Evolutionary conservation across 2,797 vertebrate genomes (phyloP).

Genomic region (Coracias cyanogaster): DNA sequence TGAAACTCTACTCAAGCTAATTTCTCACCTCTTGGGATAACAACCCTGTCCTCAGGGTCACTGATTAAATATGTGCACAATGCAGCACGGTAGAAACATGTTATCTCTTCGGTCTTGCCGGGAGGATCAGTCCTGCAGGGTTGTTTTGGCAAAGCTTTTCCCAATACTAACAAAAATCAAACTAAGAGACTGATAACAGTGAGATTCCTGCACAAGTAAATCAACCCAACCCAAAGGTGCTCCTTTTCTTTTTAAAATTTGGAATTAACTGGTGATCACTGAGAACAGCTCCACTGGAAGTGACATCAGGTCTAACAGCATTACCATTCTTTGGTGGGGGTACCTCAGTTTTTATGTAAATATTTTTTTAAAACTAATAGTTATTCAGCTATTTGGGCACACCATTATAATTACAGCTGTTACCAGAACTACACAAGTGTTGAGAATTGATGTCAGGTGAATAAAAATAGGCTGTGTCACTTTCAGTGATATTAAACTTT

Average conservation of each 20-base stretch:
- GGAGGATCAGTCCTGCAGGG: not conserved
- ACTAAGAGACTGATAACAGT: not conserved
- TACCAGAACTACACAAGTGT: not conserved
- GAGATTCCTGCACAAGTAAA: not conserved
- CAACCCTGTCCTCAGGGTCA: not conserved
- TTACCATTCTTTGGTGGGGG: not conserved
- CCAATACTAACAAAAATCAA: not conserved
- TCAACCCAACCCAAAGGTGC: not conserved
- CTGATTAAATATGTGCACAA: not conserved
- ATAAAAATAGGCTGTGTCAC: not conserved
- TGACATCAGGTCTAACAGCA: rapidly evolving
- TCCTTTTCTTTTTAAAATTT: not conserved
- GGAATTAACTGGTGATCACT: not conserved
- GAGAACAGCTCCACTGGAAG: not conserved
- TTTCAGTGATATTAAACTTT: not conserved
- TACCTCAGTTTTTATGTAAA: not conserved
- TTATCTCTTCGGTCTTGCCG: not conserved
- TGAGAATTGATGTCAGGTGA: not conserved
- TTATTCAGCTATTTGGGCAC: not conserved
- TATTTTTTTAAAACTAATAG: not conserved
- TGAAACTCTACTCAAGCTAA: not conserved
- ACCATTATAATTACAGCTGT: not conserved
- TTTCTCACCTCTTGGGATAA: not conserved
- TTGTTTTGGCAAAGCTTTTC: not conserved
- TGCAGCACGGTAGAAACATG: not conserved